Evolutionary conservation across 2,888 invertebrate species (phyloP), one percentile per base, ranked within the genome.

Genomic region (Anagyrus pseudococci): DNA sequence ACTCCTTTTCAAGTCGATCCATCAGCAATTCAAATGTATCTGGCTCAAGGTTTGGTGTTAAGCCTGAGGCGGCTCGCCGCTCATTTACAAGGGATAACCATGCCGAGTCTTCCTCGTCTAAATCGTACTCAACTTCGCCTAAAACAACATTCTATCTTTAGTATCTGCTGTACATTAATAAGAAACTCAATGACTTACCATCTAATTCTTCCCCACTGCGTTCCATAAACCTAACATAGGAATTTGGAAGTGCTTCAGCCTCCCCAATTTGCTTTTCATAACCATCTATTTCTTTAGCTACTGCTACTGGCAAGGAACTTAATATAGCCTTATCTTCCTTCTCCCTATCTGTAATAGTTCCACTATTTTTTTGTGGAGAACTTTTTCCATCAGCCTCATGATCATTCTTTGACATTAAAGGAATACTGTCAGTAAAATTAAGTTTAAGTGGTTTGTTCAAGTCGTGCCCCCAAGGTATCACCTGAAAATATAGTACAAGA

Each of bases 1-100:
- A 97, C 80, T 98, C 98, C 80, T 99, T 99, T 77, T 99, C 98
- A 71, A 99, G 83, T 59, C 98, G 86, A 82, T 99, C 98, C 96
- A 99, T 98, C 1, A 98, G 83, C n/a, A 95, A 81, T 79, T 99
- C 98, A 77, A 99, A 88, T 0, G 91, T 92, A 76, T 96, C 94
- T 25, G 94, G 91, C 43, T 90, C 88, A n/a, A 98, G 90, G 0
- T 88, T 84, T 2, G 89, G 87, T 20, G 71, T 71, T 33, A 94
- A 78, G 1, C 89, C 88, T 56, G 89, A 87, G 44, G 88, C 87
- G 57, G 87, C 84, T 50, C 98, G 85, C 70, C 88, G 87, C 71
- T 93, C 92, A 80, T 99, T 98, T 69, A 96, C 89, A 58, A 94
- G 86, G 37, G 89, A 86, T 64, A 99, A 82, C 98, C 98, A 99